Evolutionary conservation across 2,888 invertebrate genomes (phyloP).

Genomic region (Luperina nickerlii): DNA sequence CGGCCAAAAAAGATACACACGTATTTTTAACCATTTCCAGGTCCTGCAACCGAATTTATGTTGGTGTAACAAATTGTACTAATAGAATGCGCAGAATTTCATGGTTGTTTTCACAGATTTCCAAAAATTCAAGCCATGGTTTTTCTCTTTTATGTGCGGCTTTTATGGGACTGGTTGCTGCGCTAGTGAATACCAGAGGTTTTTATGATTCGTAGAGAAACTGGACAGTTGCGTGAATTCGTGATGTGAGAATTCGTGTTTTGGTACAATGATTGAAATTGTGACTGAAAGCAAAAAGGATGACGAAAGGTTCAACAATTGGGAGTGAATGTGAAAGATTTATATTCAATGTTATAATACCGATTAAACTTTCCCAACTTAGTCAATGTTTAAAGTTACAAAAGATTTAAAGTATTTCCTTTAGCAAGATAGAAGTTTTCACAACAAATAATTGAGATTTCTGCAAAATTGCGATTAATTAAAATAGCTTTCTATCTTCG

Average conservation of each 20-base stretch:
- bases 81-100: slow-evolving; percentile 47
- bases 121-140: slow-evolving; percentile 23
- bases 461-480: slow-evolving; percentile 55
- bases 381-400: slow-evolving; percentile 27
- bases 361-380: slow-evolving; percentile 36
- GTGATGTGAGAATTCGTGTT: background rate
- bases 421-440: slow-evolving; percentile 45
- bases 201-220: background rate
- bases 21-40: slow-evolving; percentile 18
- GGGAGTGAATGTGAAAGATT: background rate
- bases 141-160: background rate
- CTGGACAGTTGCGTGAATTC: background rate
- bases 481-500: slow-evolving; percentile 58
- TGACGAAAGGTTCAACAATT: background rate
- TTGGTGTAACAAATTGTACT: slow-evolving; percentile 23
- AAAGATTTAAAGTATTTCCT: slow-evolving; percentile 50
- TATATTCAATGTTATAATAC: slow-evolving; percentile 20
- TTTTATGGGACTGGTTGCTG: background rate
- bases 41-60: slow-evolving; percentile 32
- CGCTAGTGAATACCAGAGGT: background rate
- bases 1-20: slow-evolving; percentile 26
- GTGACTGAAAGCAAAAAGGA: background rate
- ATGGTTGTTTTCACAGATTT: slow-evolving; percentile 43
- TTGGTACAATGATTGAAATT: background rate
- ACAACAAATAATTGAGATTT: slow-evolving; percentile 58